Base-by-base conservation (phyloP, 2,113 vertebrate genomes). In the Hepsetus odoe region DNA sequence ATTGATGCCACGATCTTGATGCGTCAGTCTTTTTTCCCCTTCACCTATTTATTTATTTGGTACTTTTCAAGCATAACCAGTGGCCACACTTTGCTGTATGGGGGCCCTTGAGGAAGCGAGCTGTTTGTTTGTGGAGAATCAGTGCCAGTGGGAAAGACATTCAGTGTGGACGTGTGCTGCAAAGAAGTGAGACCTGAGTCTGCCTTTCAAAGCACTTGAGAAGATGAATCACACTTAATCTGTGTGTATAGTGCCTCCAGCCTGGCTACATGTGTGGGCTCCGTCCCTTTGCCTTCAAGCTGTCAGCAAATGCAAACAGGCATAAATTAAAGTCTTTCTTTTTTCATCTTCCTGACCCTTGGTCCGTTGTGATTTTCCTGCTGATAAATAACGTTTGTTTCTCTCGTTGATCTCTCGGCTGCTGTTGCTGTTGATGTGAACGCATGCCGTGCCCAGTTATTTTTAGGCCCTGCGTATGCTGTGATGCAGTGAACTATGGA, bases 341-440 rank as follows among this genome's bases (percentile, higher is more conserved):
- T 80, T 44, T 73, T 74, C 76, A 78, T 84, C 74, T 59, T 24
- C 49, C 72, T 55, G 75, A 85, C 80, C 82, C 82, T 53, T 40
- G 12, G 42, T 67, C 76, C 78, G 67, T 78, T 77, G 72, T 77
- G 46, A 76, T 80, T 59, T 55, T 73, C 26, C 70, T 38, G 11
- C 66, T 42, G 58, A 51, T 78, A 61, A 80, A 74, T 67, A 49
- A n/a, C 75, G 42, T 61, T 32, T 77, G 55, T 62, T 30, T 56
- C 62, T 65, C n/a, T 72, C n/a, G n/a, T n/a, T n/a, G n/a, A n/a
- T n/a, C n/a, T 59, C 12, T 51, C 67, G 2, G n/a, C 51, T 33
- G 33, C 61, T 32, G 20, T 58, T 22, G 32, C 20, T 55, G 70
- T 59, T 73, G 59, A 80, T 66, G 68, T 72, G 46, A 38, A 56